Evolutionary conservation across 2,113 vertebrate species (phyloP), one percentile per base, ranked within the genome.

Genomic region (Argyrosomus japonicus): DNA sequence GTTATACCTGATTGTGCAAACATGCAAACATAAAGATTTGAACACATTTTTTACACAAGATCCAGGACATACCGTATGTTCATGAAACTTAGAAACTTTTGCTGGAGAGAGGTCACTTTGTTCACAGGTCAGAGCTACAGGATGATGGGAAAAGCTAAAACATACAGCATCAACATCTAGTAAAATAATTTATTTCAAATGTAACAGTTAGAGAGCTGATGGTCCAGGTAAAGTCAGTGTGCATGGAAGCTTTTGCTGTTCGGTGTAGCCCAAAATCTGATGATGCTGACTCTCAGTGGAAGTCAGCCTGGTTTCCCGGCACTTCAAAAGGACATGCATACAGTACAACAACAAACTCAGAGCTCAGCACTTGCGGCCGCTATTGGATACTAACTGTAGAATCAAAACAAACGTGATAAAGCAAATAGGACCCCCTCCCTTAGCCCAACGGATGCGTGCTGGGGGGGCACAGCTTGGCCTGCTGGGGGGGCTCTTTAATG

Each of bases 271-370:
- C 56, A 40, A 63, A 68, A 79, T 71, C 29, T 64, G 84, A 65
- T 29, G 84, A 51, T 54, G 13, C 48, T 7, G 70, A 62, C 63
- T 77, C 78, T 79, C 74, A 40, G 65, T 77, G 89, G 81, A 87
- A 18, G 69, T 67, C 47, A 17, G 64, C 73, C 62, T 32, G 48
- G 21, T 77, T 81, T 82, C 81, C 85, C 50, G 70, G 67, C 77
- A 91, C 93, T 91, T 94, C 93, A 94, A 93, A 94, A 85, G 88
- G 81, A 81, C 72, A 78, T 74, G 85, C 87, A 85, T 88, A 87
- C 88, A 86, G 84, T 94, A 89, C 85, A 93, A 93, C 91, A 93
- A 94, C 92, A 94, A 93, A 93, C 91, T 74, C 63, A 3, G 68
- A 80, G 83, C 86, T 88, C 83, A 74, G 83, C 84, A 84, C 79